These are phyloP conservation scores for Drosophila murphyi DNA, from an alignment of 1,140 invertebrate genomes.

Conservation along the genomic window DNA sequence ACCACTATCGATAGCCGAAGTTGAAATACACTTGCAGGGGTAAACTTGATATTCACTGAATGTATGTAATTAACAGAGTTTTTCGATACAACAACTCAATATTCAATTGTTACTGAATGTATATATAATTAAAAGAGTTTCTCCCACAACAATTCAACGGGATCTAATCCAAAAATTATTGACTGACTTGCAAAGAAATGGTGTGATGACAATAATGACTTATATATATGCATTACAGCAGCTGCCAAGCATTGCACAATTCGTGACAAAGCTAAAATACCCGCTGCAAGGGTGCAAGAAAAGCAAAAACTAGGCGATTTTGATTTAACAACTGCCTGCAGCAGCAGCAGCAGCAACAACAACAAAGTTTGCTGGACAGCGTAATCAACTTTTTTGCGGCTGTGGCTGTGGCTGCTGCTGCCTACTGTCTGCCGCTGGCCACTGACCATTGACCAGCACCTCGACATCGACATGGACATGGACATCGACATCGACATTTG, in stretches of 20 bases:
- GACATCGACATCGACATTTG: slow-evolving; percentile 10
- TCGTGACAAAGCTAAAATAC: not conserved
- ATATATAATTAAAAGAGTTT: not conserved
- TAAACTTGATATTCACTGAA: too few relatives aligned
- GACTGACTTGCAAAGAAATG: too few relatives aligned
- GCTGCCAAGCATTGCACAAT: too few relatives aligned
- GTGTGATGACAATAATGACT: too few relatives aligned
- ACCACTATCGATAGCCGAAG: not conserved
- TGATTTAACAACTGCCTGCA: slow-evolving; percentile 77
- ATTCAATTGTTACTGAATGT: too few relatives aligned
- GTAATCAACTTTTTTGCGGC: slow-evolving; percentile 51
- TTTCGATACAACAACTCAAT: too few relatives aligned
- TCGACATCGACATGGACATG: slow-evolving; percentile 38
- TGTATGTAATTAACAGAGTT: too few relatives aligned
- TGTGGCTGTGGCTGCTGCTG: not conserved
- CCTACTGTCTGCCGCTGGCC: slow-evolving; percentile 25
- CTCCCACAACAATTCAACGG: not conserved
- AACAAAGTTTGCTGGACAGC: slow-evolving; percentile 21
- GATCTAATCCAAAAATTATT: too few relatives aligned
- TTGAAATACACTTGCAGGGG: not conserved
- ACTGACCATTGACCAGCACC: slow-evolving; percentile 76
- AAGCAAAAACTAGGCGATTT: slow-evolving; percentile 48
- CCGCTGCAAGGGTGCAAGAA: slow-evolving; percentile 7
- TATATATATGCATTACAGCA: too few relatives aligned
- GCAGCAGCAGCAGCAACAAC: slow-evolving; percentile 32